Evolutionary conservation across 2,113 vertebrate species (phyloP).

Genomic region (Syrrhaptes paradoxus): DNA sequence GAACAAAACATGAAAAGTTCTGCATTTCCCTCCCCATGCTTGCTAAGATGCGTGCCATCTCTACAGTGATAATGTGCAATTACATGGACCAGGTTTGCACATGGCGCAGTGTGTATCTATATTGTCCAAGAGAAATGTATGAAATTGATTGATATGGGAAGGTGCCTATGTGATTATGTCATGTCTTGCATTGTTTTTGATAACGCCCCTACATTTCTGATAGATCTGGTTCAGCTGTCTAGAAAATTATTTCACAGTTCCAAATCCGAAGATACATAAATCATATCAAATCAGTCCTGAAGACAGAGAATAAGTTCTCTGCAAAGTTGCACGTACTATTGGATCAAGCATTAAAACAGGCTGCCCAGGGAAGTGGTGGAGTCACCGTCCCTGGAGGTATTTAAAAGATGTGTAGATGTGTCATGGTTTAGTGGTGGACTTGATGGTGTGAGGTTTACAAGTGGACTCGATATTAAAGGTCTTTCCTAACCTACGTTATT

Average conservation of each 20-base stretch:
- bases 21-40: background rate
- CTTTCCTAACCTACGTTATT: background rate
- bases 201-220: background rate
- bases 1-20: background rate
- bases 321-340: background rate
- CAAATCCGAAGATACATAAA: background rate
- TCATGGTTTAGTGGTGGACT: too few relatives aligned
- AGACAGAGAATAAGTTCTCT: background rate
- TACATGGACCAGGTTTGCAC: background rate
- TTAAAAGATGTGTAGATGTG: background rate
- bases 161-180: background rate
- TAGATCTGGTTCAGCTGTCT: conserved; percentile 31
- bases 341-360: background rate
- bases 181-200: background rate
- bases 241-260: background rate
- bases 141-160: conserved; percentile 19
- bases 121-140: background rate
- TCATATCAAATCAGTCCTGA: background rate
- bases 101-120: background rate
- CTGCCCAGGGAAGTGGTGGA: background rate
- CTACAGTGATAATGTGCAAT: background rate
- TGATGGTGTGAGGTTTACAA: too few relatives aligned
- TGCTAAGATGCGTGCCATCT: background rate
- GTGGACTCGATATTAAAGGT: background rate
- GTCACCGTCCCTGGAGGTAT: background rate